phyloP scores from a whole-genome alignment of 2,113 vertebrate species.

The Chaetodon trifascialis region DNA sequence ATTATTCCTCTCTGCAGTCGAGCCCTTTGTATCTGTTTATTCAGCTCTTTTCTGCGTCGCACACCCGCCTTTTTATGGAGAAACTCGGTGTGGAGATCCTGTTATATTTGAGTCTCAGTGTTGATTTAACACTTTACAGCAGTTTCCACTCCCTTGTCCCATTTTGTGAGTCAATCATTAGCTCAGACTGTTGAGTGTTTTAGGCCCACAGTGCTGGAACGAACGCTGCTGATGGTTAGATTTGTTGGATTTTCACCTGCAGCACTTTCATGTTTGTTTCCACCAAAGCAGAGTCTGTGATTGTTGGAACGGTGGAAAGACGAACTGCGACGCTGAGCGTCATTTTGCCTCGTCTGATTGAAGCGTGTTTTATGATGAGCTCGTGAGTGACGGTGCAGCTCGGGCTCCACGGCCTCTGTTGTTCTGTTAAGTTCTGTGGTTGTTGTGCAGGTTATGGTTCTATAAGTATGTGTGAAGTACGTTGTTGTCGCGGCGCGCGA shows the following conservation, averaged over 20 bases:
- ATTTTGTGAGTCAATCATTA: slow-evolving; percentile 60
- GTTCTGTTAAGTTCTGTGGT: not conserved
- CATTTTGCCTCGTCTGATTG: no score
- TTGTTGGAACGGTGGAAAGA: no score
- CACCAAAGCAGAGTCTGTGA: no score
- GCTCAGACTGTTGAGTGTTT: not conserved
- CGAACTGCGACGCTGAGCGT: no score
- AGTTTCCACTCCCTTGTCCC: slow-evolving; percentile 37
- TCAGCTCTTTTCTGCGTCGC: not conserved
- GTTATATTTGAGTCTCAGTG: slow-evolving; percentile 14
- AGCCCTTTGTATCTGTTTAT: not conserved
- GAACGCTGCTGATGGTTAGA: not conserved
- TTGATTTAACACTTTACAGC: slow-evolving; percentile 54
- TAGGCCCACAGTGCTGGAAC: slow-evolving; percentile 1
- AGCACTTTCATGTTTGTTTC: no score
- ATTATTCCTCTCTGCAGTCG: not conserved
- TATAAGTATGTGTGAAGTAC: not conserved
- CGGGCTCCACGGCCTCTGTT: not conserved
- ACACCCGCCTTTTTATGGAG: not conserved
- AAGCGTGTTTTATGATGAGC: no score
- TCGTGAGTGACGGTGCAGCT: not conserved
- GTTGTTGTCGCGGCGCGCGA: not conserved
- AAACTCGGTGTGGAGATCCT: not conserved
- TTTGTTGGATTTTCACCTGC: no score
- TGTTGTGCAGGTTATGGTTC: not conserved